Percentiles rank a stretch among this genome's conserved stretches.
These are phyloP conservation scores for Ptychoptera contaminata DNA, from an alignment of 2,888 invertebrate genomes.

Conservation along the genomic window DNA sequence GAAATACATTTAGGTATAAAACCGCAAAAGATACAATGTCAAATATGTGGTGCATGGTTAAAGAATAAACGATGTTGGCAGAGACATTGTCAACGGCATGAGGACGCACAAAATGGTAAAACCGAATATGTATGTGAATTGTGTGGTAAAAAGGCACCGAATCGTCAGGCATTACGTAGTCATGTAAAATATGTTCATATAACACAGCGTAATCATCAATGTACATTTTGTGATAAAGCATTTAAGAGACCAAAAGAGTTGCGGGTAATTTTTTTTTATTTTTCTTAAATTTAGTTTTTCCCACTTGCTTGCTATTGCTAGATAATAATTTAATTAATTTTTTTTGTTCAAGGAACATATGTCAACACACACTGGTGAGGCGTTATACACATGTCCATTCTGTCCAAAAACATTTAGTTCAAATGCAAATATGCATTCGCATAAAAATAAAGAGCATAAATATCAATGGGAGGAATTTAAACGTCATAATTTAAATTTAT, in stretches of 20 bases:
- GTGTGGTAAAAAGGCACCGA: slow-evolving; percentile 9
- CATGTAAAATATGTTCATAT: slow-evolving; percentile 9
- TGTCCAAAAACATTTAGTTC: slow-evolving; percentile 12
- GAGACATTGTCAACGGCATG: slow-evolving; percentile 6
- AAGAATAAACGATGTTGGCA: slow-evolving; percentile 4
- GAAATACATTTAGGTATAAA: slow-evolving; percentile 4
- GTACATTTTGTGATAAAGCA: slow-evolving; percentile 9
- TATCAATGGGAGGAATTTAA: slow-evolving; percentile 9
- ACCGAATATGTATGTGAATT: slow-evolving; percentile 5
- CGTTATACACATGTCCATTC: slow-evolving; percentile 11
- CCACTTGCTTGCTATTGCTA: background rate
- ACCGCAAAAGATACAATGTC: slow-evolving; percentile 8
- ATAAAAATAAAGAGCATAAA: slow-evolving; percentile 10
- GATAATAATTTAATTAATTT: background rate
- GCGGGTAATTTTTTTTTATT: slow-evolving; percentile 6
- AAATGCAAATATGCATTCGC: slow-evolving; percentile 11
- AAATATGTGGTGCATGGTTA: slow-evolving; percentile 6
- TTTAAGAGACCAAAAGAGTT: slow-evolving; percentile 9
- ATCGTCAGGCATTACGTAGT: slow-evolving; percentile 9
- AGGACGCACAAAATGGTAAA: slow-evolving; percentile 1
- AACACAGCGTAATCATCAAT: slow-evolving; percentile 5
- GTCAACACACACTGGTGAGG: slow-evolving; percentile 10
- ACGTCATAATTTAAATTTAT: background rate
- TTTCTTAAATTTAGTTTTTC: background rate
- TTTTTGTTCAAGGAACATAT: slow-evolving; percentile 10